Evolutionary conservation across 2,797 vertebrate species (phyloP).

Genomic region (Hylomyscus alleni): DNA sequence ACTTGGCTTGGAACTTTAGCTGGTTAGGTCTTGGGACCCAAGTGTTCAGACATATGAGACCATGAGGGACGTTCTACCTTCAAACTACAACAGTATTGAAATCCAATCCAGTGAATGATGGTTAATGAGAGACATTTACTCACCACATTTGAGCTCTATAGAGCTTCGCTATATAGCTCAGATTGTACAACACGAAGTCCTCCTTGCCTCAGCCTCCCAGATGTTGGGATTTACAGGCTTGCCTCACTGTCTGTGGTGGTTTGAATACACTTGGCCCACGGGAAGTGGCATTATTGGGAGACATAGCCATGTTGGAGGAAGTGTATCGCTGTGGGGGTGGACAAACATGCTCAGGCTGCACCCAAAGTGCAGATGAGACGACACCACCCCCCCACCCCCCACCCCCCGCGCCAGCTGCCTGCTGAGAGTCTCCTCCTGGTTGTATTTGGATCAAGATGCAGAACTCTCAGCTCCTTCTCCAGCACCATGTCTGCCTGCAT

Average conservation of each 20-base stretch:
- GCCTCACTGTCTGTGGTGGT: background rate
- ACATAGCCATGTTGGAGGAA: too few species aligned
- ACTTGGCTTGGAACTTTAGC: background rate
- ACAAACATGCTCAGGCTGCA: too few species aligned
- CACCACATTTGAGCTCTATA: too few species aligned
- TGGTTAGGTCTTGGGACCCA: background rate
- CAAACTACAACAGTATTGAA: conserved; percentile 24
- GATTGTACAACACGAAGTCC: too few species aligned
- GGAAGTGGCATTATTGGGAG: background rate
- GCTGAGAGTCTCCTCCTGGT: too few species aligned
- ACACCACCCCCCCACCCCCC: too few species aligned
- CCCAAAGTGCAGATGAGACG: too few species aligned
- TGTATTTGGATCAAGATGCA: too few species aligned
- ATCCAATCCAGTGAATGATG: conserved; percentile 66
- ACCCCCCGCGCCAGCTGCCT: too few species aligned
- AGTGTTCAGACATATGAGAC: background rate
- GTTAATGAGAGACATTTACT: conserved; percentile 52
- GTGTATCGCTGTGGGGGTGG: too few species aligned
- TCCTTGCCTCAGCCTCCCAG: background rate
- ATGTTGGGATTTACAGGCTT: background rate
- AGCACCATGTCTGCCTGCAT: background rate
- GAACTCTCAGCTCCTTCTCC: background rate
- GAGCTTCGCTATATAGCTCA: background rate
- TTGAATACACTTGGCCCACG: background rate
- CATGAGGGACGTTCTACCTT: background rate